Conservation (phyloP, 2,113 vertebrate genomes). For the Asarcornis scutulata region DNA sequence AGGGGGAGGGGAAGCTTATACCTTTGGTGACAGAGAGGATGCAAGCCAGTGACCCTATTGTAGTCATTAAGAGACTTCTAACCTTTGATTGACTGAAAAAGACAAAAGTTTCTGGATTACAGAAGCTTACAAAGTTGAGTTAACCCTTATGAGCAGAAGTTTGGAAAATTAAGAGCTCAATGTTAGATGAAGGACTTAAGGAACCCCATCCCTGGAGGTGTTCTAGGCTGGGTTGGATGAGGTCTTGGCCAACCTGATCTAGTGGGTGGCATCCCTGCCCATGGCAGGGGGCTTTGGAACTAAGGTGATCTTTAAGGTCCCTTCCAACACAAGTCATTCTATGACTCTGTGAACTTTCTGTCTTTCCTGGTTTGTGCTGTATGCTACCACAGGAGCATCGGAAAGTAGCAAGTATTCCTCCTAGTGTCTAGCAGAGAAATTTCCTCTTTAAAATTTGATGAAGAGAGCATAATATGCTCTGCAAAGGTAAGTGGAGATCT, state of each 20-base stretch:
- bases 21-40: background rate
- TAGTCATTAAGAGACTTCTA: background rate
- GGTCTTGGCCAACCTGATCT: no score
- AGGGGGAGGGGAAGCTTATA: no score
- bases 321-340: no score
- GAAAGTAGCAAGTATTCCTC: background rate
- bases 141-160: background rate
- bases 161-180: background rate
- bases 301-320: no score
- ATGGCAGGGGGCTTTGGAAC: no score
- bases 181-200: background rate
- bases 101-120: background rate
- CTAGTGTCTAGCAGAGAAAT: background rate
- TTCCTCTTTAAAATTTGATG: background rate
- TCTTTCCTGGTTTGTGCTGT: background rate
- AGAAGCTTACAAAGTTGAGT: background rate
- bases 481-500: background rate
- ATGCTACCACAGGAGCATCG: background rate
- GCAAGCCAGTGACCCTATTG: background rate
- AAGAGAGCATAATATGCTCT: background rate
- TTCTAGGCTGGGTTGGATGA: no score
- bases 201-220: no score
- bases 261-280: no score
- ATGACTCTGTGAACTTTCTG: no score
- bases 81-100: background rate